Evolutionary conservation across 2,113 vertebrate species (phyloP).

Genomic region (Cynopterus brachyotis): DNA sequence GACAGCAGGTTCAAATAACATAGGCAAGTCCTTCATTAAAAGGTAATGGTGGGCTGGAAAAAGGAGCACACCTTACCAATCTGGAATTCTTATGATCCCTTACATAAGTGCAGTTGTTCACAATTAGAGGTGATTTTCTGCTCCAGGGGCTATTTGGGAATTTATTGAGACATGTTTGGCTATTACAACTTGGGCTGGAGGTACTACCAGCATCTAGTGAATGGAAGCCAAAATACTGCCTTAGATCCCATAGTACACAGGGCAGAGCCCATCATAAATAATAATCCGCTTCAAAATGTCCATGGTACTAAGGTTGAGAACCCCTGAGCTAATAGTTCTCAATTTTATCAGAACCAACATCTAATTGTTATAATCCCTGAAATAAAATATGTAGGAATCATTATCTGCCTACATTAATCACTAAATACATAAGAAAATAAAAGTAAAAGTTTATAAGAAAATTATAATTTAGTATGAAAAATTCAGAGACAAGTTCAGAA

Average conservation of each 20-base stretch:
- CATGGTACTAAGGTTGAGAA: not conserved
- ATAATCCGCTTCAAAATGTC: not conserved
- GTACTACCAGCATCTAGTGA: not conserved
- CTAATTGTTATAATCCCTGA: not conserved
- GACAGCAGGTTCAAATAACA: not conserved
- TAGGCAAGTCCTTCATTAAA: not conserved
- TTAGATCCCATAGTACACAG: not conserved
- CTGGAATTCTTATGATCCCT: not conserved
- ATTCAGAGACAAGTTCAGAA: not conserved
- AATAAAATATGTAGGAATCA: not conserved
- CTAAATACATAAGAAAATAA: conserved; percentile 1
- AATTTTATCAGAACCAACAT: not conserved
- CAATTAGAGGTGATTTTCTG: not conserved
- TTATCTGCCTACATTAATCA: not conserved
- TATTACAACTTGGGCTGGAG: not conserved
- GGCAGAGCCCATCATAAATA: not conserved
- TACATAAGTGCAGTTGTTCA: not conserved
- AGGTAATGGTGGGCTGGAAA: not conserved
- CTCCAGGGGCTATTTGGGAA: not conserved
- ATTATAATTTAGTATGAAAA: not conserved
- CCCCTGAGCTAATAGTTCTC: not conserved
- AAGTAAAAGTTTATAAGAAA: conserved; percentile 15
- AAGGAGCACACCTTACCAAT: not conserved
- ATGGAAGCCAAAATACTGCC: not conserved
- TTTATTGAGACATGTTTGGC: not conserved